phyloP scores from a whole-genome alignment of 2,113 vertebrate species.

The Daubentonia madagascariensis region DNA sequence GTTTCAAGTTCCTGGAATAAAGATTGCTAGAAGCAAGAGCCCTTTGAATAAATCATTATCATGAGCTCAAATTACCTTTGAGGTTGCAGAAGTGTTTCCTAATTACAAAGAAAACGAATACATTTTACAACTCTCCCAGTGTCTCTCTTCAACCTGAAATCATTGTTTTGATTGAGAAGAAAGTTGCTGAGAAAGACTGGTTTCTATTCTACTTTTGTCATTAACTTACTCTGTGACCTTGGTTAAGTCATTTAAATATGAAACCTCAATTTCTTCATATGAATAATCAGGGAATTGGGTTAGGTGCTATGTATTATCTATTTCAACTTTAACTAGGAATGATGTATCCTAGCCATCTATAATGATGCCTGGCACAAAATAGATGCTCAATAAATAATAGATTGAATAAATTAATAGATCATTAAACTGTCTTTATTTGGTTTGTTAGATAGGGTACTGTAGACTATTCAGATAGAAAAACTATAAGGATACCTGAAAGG shows the following conservation, averaged over 20 bases:
- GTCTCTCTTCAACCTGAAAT: not conserved
- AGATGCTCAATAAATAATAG: not conserved
- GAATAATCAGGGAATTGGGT: not conserved
- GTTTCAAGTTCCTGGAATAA: constrained; percentile 47
- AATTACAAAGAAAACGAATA: not conserved
- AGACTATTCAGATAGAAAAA: not conserved
- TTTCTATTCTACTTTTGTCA: not conserved
- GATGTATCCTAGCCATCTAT: not conserved
- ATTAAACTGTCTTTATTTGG: not conserved
- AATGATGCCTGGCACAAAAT: not conserved
- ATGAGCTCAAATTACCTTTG: not conserved
- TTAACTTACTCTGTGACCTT: not conserved
- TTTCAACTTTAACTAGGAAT: not conserved
- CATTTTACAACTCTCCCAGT: not conserved
- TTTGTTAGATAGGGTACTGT: not conserved
- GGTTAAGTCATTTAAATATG: not conserved
- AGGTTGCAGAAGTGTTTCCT: not conserved
- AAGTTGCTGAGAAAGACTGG: not conserved
- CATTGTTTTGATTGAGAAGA: not conserved
- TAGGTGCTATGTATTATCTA: not conserved
- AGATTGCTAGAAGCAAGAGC: constrained; percentile 23
- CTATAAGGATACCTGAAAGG: not conserved
- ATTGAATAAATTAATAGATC: not conserved
- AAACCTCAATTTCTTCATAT: not conserved
- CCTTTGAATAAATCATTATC: constrained; percentile 8